Evolutionary conservation across 2,888 invertebrate species (phyloP), one percentile per base, ranked within the genome.

Genomic region (Apamea sordens): DNA sequence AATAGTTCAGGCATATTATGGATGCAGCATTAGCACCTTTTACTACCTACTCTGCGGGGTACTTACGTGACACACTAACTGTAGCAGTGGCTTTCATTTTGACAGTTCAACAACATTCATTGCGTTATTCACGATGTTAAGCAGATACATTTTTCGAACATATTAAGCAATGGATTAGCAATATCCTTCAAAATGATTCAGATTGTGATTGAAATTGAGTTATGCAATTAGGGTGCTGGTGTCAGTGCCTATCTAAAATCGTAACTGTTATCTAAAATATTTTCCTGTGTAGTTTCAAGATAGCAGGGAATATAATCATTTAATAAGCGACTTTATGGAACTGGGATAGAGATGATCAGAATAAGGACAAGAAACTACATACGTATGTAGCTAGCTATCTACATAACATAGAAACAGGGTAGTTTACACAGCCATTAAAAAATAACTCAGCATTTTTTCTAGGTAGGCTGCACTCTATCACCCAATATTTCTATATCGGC

Each of bases 401-500:
- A 61, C 15, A 18, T 32, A 47, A 63, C 32, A 21, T 18, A 36
- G 21, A 32, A 21, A n/a, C 24, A 32, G n/a, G 10, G 2, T 70
- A 64, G 69, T 78, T 64, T 59, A 77, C 56, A 69, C 32, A 65
- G 41, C 21, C 41, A 50, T 84, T 84, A 78, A 65, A 77, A 84
- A 73, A 72, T 61, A 74, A 75, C 56, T 56, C 78, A n/a, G 44
- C 28, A 7, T 73, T 89, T 88, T 88, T 83, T 78, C 47, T 76
- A 79, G 61, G n/a, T 63, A 80, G 73, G 65, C 78, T 73, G 69
- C 65, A 50, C 65, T 67, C 77, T 77, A 82, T 86, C 80, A 76
- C 78, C 89, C 79, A 89, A 89, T 86, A 85, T 89, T 87, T 85
- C 68, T 84, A 69, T 88, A 89, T 85, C 88, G 80, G 74, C 73